Base-by-base conservation (phyloP, 2,888 invertebrate species). In the Mantis religiosa region DNA sequence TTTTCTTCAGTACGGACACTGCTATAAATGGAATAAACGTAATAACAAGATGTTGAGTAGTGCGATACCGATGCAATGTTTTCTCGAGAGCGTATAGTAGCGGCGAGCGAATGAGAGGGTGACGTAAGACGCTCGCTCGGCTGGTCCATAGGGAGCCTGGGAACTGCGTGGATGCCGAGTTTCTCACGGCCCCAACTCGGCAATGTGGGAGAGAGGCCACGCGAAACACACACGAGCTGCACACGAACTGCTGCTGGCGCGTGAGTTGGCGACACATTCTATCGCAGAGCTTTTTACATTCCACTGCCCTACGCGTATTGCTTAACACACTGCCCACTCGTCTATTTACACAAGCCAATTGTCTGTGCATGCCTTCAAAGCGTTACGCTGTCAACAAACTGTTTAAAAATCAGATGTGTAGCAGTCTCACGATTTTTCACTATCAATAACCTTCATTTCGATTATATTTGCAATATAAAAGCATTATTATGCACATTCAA, bases 111-210 rank as follows among this genome's bases (percentile, higher is more conserved):
- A 9, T 47, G 47, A 54, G 54, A 54, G 54, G 28, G 54, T 87
- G 87, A 87, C 87, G 87, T 87, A 82, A 87, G 87, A 87, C 82
- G 34, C 3, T 4, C 4, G 30, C 41, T 41, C 34, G 34, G 54
- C 54, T 87, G 87, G 87, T 87, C 87, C 87, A 41, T 87, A 82
- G 87, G 87, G 87, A 87, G 87, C 87, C 87, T 87, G 87, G 87
- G 87, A 87, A 87, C 87, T 82, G 87, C n/a, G 82, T n/a, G 87
- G 30, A 71, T 87, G 87, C 82, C 82, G 81, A 87, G 87, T 87
- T 87, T 87, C 87, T 87, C 87, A 87, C 87, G 87, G 87, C 87
- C 84, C 84, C 82, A 27, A 54, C 54, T 54, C 54, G 54, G 54
- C 54, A 54, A 54, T 54, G 54, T 54, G 54, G 14, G 54, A 15